Conservation (phyloP, 1,140 invertebrate species). For the Anagrus nilaparvatae region DNA sequence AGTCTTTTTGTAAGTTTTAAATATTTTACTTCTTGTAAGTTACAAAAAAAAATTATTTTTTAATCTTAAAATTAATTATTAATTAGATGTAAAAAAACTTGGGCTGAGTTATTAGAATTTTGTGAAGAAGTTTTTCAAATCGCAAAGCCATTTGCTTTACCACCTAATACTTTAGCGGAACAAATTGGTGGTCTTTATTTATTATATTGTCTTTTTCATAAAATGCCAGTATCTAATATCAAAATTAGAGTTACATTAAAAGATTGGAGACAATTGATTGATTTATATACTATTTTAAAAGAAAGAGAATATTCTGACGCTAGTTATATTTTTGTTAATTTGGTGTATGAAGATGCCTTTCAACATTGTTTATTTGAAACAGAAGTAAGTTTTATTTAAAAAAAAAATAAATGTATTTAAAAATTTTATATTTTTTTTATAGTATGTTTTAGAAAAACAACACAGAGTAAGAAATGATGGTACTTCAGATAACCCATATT, state of each 20-base stretch:
- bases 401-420: conserved; percentile 2
- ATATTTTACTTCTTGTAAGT: conserved; percentile 6
- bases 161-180: conserved; percentile 25
- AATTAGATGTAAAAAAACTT: conserved; percentile 24
- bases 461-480: conserved; percentile 15
- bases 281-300: conserved; percentile 27
- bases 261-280: conserved; percentile 28
- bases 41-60: no score
- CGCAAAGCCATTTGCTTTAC: conserved; percentile 31
- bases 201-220: conserved; percentile 36
- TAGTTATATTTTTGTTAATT: conserved; percentile 34
- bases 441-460: conserved; percentile 31
- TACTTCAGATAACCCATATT: conserved; percentile 19
- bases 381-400: conserved; percentile 25
- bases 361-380: conserved; percentile 24
- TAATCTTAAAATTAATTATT: conserved; percentile 1
- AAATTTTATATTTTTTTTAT: conserved; percentile 13
- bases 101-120: conserved; percentile 30
- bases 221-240: conserved; percentile 28
- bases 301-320: conserved; percentile 32
- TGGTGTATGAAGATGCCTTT: conserved; percentile 32
- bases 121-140: conserved; percentile 34
- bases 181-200: conserved; percentile 35
- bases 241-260: conserved; percentile 31
- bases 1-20: conserved; percentile 30